Conservation (phyloP, 2,888 invertebrate genomes). For the Drosophila kambysellisi region DNA sequence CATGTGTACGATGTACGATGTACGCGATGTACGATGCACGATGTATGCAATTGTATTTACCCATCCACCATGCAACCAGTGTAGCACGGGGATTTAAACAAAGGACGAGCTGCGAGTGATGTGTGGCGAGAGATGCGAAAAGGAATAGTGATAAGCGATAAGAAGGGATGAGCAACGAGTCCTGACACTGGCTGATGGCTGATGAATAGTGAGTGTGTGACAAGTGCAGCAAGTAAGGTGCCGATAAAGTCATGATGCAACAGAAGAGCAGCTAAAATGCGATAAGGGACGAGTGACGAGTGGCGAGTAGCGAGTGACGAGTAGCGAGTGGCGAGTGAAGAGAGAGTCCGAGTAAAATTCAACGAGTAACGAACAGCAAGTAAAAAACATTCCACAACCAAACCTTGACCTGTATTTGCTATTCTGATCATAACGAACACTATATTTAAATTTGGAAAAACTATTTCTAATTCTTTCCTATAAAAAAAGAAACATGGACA, state of each 20-base stretch:
- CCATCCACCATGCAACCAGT: conserved; percentile 1
- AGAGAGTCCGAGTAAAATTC: neutral
- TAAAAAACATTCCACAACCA: neutral
- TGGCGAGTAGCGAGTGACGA: neutral
- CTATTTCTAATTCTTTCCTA: no score
- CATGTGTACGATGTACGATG: conserved; percentile 15
- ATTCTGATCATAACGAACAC: neutral
- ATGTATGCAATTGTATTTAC: conserved; percentile 55
- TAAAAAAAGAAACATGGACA: neutral
- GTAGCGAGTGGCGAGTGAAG: neutral
- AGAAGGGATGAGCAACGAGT: neutral
- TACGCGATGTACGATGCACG: conserved; percentile 8
- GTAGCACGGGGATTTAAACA: conserved; percentile 23
- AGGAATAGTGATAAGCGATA: neutral
- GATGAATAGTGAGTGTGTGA: neutral
- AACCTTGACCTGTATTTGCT: neutral
- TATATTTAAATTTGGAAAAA: neutral
- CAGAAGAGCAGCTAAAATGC: neutral
- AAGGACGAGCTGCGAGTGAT: conserved; percentile 23
- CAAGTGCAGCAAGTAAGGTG: neutral
- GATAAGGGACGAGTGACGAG: neutral
- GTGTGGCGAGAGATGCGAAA: neutral
- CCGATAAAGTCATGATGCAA: neutral
- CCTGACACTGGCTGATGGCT: neutral
- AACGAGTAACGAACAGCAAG: neutral